Conservation (phyloP, 1,140 invertebrate species). For the Oreohelix idahoensis region DNA sequence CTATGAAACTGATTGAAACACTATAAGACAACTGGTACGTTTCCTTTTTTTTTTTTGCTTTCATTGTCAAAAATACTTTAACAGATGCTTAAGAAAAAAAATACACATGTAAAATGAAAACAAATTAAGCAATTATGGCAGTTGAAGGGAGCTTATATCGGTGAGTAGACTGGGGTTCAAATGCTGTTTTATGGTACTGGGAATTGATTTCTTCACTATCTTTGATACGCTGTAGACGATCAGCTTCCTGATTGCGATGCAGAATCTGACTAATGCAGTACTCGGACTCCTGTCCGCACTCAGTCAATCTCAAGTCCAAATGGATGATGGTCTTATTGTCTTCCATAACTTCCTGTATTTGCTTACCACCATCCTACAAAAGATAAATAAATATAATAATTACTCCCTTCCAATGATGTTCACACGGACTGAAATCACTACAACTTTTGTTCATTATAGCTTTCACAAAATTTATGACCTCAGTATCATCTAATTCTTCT, state of each 20-base stretch:
- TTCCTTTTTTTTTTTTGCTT: too few relatives aligned
- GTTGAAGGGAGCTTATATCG: slow-evolving; percentile 52
- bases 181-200: slow-evolving; percentile 50
- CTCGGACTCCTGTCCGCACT: slow-evolving; percentile 72
- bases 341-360: slow-evolving; percentile 72
- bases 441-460: too few relatives aligned
- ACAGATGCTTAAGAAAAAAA: too few relatives aligned
- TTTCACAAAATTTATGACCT: too few relatives aligned
- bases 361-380: slow-evolving; percentile 71
- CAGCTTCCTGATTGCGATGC: slow-evolving; percentile 68
- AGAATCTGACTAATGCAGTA: slow-evolving; percentile 72
- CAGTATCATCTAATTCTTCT: too few relatives aligned
- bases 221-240: slow-evolving; percentile 56
- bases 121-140: slow-evolving; percentile 30
- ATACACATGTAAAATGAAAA: too few relatives aligned
- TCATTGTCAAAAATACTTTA: too few relatives aligned
- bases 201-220: slow-evolving; percentile 45
- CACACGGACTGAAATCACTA: too few relatives aligned
- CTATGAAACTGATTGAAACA: too few relatives aligned
- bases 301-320: slow-evolving; percentile 72
- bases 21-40: too few relatives aligned
- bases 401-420: too few relatives aligned
- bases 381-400: slow-evolving; percentile 4
- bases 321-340: slow-evolving; percentile 69
- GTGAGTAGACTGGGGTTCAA: slow-evolving; percentile 62